Evolutionary conservation across 1,140 invertebrate species (phyloP), one percentile per base, ranked within the genome.

Genomic region (Metaphire vulgaris): DNA sequence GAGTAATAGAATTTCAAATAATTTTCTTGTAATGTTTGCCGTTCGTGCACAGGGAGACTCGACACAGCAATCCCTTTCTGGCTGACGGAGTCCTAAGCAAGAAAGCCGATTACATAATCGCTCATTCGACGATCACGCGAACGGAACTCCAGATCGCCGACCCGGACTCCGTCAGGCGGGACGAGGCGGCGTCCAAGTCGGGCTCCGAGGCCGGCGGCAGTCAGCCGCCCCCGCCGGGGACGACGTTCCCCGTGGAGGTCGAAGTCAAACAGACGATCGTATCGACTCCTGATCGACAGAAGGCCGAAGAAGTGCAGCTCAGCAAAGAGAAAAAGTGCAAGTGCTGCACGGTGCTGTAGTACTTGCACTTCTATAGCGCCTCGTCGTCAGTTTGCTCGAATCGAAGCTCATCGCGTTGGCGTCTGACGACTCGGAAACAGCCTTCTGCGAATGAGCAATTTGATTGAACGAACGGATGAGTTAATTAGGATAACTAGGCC

Each of bases 41-140:
- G n/a, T n/a, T n/a, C n/a, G n/a, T n/a, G n/a, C n/a, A n/a, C 41
- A 56, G 41, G 6, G 41, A 56, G 41, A 56, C 41, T 21, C 41
- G 41, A 6, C n/a, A 56, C 1, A 95, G 98, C 86, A 98, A 98
- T 87, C 95, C 95, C 32, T 98, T 98, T 89, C 91, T 94, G 85
- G 95, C 95, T 2, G 95, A 95, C 81, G 95, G 95, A 69, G 94
- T 97, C 86, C 87, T 98, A 78, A 95, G 93, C 80, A 89, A 92
- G 82, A 96, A 98, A 87, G 95, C 95, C 29, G 95, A 98, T 84
- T 93, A 96, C 87, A 96, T 98, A 80, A 93, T 98, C 33, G 93
- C 95, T 82, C 89, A 81, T 33, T 84, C 85, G 41, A 85, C 82
- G 33, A 85, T 86, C 68, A 81, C 84, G 66, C 78, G 84, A 33